A percentile compares a stretch with the other conserved stretches of the same genome.
These are phyloP conservation scores for Acleris emargana DNA, from an alignment of 2,888 invertebrate species.

Conservation along the genomic window DNA sequence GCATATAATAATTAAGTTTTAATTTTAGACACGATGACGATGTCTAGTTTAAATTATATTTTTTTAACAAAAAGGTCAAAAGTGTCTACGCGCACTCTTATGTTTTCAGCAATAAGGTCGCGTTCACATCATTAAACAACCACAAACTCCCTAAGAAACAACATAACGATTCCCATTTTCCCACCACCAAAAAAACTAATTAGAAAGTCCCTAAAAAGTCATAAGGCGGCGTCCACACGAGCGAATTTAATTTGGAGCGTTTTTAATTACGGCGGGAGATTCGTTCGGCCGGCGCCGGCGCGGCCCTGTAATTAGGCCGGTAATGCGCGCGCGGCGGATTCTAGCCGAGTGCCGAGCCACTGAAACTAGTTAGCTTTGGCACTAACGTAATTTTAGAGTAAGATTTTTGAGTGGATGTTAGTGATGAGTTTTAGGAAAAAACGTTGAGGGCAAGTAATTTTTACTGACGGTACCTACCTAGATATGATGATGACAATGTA, in stretches of 20 bases:
- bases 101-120: no score
- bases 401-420: slow-evolving; percentile 3
- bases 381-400: slow-evolving; percentile 16
- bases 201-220: slow-evolving; percentile 82
- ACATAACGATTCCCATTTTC: slow-evolving; percentile 53
- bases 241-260: slow-evolving; percentile 84
- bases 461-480: no score
- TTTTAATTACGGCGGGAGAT: slow-evolving; percentile 82
- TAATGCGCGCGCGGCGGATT: slow-evolving; percentile 74
- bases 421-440: background rate
- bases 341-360: slow-evolving; percentile 56
- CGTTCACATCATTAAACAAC: no score
- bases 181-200: slow-evolving; percentile 72
- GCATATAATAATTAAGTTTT: no score
- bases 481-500: no score
- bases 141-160: slow-evolving; percentile 1
- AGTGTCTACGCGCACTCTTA: no score
- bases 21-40: no score
- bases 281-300: slow-evolving; percentile 76
- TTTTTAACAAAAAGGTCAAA: no score
- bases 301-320: slow-evolving; percentile 82
- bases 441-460: background rate
- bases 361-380: slow-evolving; percentile 49
- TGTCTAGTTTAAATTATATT: no score
- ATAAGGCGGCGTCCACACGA: slow-evolving; percentile 78